Evolutionary conservation across 2,113 vertebrate genomes (phyloP).

Genomic region (Brachyistius frenatus): DNA sequence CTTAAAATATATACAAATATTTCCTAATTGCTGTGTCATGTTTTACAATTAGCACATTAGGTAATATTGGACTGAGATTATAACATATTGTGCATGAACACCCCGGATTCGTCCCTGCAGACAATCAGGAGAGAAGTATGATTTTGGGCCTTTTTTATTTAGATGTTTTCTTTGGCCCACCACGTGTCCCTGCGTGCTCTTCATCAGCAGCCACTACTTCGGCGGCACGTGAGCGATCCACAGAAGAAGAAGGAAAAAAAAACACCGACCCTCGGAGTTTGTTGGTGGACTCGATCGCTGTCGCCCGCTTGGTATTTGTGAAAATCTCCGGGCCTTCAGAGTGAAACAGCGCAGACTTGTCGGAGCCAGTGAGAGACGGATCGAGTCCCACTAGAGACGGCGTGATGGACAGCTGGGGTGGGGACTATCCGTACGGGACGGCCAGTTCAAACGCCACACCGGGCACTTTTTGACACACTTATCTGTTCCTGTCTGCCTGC

Average conservation of each 20-base stretch:
- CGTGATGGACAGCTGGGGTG: conserved; percentile 37
- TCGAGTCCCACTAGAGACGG: conserved; percentile 7
- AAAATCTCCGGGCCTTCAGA: background rate
- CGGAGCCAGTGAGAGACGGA: background rate
- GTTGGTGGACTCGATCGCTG: conserved; percentile 6
- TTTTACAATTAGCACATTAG: background rate
- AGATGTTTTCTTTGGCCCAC: background rate
- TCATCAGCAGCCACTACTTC: conserved; percentile 38
- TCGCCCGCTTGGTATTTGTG: conserved; percentile 4
- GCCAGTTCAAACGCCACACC: conserved; percentile 15
- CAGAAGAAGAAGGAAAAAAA: conserved; percentile 13
- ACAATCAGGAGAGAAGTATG: background rate
- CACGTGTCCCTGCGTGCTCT: background rate
- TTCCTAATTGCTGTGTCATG: too few relatives aligned
- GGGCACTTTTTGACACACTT: conserved; percentile 13
- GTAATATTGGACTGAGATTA: background rate
- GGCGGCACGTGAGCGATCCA: conserved; percentile 14
- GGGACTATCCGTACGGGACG: conserved; percentile 23
- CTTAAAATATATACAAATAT: too few relatives aligned
- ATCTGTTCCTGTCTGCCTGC: conserved; percentile 16
- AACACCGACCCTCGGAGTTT: background rate
- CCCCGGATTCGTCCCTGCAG: background rate
- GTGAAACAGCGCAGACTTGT: conserved; percentile 26
- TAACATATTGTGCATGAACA: background rate
- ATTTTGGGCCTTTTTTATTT: background rate